phyloP scores from a whole-genome alignment of 2,797 vertebrate genomes.

The Smutsia gigantea region DNA sequence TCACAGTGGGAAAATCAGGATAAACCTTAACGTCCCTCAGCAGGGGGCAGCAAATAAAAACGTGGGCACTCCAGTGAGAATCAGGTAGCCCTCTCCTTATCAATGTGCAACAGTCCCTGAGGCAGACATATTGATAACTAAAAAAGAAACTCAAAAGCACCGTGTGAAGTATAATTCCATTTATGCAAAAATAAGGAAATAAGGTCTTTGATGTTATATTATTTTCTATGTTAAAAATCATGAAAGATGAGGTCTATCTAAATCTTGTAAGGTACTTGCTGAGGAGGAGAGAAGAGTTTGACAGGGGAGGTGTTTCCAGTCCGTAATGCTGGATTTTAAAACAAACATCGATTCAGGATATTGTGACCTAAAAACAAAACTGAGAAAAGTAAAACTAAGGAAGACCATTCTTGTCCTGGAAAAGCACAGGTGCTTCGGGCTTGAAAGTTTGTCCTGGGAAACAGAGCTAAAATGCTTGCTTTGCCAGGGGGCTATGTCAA shows the following conservation, averaged over 20 bases:
- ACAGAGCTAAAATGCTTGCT: accelerated
- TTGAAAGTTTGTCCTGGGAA: background rate
- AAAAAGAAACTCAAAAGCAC: background rate
- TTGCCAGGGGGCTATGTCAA: background rate
- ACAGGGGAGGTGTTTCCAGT: background rate
- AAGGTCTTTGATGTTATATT: background rate
- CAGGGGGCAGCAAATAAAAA: background rate
- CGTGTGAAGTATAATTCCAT: accelerated
- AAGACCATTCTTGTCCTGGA: background rate
- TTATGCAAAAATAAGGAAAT: background rate
- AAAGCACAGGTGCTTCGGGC: accelerated
- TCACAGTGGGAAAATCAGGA: background rate
- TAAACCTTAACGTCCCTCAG: background rate
- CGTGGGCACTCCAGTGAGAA: accelerated
- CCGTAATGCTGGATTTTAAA: background rate
- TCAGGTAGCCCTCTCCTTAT: accelerated
- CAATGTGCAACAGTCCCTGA: accelerated
- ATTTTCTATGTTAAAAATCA: background rate
- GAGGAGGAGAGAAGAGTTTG: background rate
- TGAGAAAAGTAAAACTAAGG: accelerated
- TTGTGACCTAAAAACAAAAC: background rate
- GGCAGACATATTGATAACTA: background rate
- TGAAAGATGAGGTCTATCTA: no score
- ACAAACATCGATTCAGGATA: background rate
- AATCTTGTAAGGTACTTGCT: background rate